These are phyloP conservation scores for Eupithecia pulchellata DNA, from an alignment of 2,888 invertebrate genomes.

Conservation along the genomic window DNA sequence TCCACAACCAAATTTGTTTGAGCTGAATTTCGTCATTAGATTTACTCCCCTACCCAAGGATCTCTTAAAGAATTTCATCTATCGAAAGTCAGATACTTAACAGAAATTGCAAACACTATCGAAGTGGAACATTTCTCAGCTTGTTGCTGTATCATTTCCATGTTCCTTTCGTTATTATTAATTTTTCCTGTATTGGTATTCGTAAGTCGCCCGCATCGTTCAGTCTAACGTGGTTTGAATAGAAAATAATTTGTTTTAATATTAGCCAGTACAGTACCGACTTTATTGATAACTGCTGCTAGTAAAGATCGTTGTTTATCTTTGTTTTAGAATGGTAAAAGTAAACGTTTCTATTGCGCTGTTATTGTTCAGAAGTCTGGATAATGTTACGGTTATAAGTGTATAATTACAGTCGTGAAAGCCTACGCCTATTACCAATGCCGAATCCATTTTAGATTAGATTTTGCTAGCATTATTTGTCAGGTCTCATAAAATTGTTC, in stretches of 20 bases:
- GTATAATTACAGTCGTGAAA: neutral
- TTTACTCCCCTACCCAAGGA: no score
- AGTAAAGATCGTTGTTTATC: constrained; percentile 7
- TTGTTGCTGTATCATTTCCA: constrained; percentile 41
- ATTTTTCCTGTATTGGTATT: constrained; percentile 60
- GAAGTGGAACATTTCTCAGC: constrained; percentile 18
- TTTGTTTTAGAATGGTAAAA: constrained; percentile 10
- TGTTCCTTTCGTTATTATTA: constrained; percentile 54
- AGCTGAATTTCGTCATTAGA: neutral
- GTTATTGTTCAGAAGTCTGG: neutral
- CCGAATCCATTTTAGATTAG: neutral
- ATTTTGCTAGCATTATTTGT: neutral
- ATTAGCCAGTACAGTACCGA: neutral
- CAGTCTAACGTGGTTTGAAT: constrained; percentile 57
- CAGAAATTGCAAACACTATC: neutral
- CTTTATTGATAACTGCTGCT: constrained; percentile 27
- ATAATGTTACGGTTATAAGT: neutral
- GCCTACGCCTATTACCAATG: neutral
- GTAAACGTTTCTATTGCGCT: constrained; percentile 4
- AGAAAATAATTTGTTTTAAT: constrained; percentile 23
- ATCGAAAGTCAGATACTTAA: neutral
- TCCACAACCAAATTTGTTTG: neutral
- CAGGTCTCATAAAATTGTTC: neutral
- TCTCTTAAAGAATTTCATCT: neutral
- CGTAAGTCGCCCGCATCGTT: constrained; percentile 57